Evolutionary conservation across 2,113 vertebrate genomes (phyloP), one percentile per base, ranked within the genome.

Genomic region (Hippocampus guttulatus): DNA sequence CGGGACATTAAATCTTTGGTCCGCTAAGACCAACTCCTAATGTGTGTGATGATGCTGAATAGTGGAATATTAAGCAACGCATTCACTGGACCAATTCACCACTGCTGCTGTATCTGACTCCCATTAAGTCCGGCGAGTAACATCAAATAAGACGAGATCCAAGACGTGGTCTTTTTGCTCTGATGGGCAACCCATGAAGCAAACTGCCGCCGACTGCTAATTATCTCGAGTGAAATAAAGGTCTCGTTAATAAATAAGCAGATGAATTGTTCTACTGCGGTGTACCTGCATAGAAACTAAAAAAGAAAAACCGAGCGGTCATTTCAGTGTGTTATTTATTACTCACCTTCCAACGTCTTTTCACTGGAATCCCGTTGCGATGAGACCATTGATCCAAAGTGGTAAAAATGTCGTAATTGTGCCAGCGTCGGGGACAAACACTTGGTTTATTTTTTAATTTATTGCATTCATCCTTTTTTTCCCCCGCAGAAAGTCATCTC

Each of bases 151-250:
- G 76, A 30, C 2, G 67, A 80, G 76, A 77, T 81, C 77, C 80
- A 66, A 40, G 47, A 70, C 79, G 72, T 75, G 68, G 68, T 82
- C 73, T 80, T 83, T 74, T 78, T 74, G 67, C 71, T 78, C 81
- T 85, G 81, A 85, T 75, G 73, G 71, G 65, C 67, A 67, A 79
- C 60, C 58, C 65, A 67, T 63, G 54, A 52, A 57, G 74, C 77
- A 84, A 81, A 76, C 77, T 81, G 76, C 73, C 67, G 70, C 78
- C 73, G 72, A 72, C 81, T 78, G 80, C 75, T 73, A 76, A 85
- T 90, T 85, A 82, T 76, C 69, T 60, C 20, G 62, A 84, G 79
- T 79, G 61, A 83, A 88, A 90, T 80, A 88, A 88, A 88, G 84
- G 88, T 74, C 20, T 85, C 76, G 80, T 84, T 83, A 38, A 38